Percentiles rank a stretch among this genome's conserved stretches.
phyloP scores from a whole-genome alignment of 1,140 invertebrate genomes.

The Ditylenchus dipsaci region DNA sequence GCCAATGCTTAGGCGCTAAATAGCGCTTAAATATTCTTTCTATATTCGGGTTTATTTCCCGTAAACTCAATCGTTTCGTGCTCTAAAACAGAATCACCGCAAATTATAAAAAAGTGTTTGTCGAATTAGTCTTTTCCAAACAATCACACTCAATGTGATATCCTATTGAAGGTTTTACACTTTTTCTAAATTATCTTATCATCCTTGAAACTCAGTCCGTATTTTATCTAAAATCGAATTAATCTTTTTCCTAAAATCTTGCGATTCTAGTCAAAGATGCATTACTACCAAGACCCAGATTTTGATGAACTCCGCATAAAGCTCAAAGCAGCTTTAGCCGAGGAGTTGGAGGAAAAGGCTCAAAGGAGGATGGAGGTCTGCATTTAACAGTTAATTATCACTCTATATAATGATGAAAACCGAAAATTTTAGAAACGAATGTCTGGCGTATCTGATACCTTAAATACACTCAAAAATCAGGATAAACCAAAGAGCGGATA shows the following conservation, averaged over 20 bases:
- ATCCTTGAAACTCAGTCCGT: too few species aligned
- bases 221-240: too few species aligned
- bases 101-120: too few species aligned
- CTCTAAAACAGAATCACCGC: too few species aligned
- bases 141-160: too few species aligned
- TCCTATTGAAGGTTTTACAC: too few species aligned
- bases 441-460: conserved; percentile 13
- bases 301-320: conserved; percentile 29
- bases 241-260: too few species aligned
- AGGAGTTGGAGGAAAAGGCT: conserved; percentile 19
- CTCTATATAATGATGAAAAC: background rate
- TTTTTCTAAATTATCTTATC: too few species aligned
- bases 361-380: conserved; percentile 3
- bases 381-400: background rate
- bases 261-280: background rate
- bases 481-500: conserved; percentile 28
- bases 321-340: conserved; percentile 21
- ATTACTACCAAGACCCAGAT: conserved; percentile 15
- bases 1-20: conserved; percentile 1
- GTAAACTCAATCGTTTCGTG: background rate
- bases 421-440: conserved; percentile 20
- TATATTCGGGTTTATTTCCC: background rate
- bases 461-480: conserved; percentile 29
- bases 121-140: too few species aligned
- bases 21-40: background rate